Conservation (phyloP, 2,888 invertebrate species). For the Dasypolia templi region DNA sequence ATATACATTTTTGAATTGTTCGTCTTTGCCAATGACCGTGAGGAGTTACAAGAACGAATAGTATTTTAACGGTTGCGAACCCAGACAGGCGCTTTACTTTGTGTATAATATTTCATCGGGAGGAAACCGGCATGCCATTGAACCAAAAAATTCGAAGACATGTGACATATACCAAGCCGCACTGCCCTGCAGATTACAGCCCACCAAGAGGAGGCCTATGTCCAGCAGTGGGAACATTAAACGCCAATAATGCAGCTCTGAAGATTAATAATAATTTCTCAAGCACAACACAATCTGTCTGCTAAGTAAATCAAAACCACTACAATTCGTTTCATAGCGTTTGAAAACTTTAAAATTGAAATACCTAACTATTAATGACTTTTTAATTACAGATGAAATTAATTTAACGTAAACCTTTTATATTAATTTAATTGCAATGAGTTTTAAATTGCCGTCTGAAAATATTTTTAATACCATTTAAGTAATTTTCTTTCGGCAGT, state of each 20-base stretch:
- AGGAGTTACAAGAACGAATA: background rate
- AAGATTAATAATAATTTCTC: background rate
- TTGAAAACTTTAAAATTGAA: background rate
- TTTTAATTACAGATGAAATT: conserved; percentile 27
- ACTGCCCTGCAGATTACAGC: too few species aligned
- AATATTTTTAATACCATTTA: background rate
- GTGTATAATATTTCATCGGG: too few species aligned
- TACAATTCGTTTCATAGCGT: background rate
- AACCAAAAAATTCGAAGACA: too few species aligned
- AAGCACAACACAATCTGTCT: background rate
- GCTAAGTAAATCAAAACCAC: background rate
- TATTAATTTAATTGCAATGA: background rate
- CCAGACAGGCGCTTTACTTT: too few species aligned
- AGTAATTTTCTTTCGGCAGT: background rate
- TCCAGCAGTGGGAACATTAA: too few species aligned
- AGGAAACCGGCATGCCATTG: too few species aligned
- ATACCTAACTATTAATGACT: background rate
- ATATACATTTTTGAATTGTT: background rate
- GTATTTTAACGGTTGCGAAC: too few species aligned
- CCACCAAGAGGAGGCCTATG: too few species aligned
- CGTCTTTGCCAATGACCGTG: background rate
- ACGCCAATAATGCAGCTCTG: too few species aligned
- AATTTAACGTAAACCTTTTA: conserved; percentile 3
- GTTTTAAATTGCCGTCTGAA: conserved; percentile 25
- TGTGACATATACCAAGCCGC: too few species aligned